These are phyloP conservation scores for Pocillopora verrucosa DNA, from an alignment of 64 coral and sea anemone species.

Conservation along the genomic window DNA sequence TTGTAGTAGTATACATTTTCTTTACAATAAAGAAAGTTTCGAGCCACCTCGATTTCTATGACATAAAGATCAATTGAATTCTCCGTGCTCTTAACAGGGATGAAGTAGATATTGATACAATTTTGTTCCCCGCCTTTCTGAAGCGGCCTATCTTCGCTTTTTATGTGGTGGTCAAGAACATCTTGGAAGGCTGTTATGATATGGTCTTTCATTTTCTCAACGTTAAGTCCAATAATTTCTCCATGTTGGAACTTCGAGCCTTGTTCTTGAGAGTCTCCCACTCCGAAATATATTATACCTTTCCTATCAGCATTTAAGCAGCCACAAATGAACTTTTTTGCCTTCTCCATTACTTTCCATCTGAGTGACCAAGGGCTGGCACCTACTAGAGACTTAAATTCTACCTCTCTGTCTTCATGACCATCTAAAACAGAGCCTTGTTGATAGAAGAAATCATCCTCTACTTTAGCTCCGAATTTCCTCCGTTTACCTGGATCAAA, in stretches of 20 bases:
- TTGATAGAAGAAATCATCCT: not conserved
- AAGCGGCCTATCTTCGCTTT: constrained; percentile 33
- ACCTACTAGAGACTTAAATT: constrained; percentile 21
- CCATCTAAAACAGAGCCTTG: constrained; percentile 34
- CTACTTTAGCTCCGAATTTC: not conserved
- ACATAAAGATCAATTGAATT: not conserved
- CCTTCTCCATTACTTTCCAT: constrained; percentile 60
- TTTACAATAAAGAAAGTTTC: no score
- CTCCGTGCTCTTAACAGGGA: constrained; percentile 3
- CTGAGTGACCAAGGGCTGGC: not conserved
- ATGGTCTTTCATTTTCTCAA: constrained; percentile 30
- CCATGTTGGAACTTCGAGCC: constrained; percentile 26
- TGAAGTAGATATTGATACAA: constrained; percentile 8
- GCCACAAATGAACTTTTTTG: constrained; percentile 51
- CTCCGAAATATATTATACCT: constrained; percentile 47
- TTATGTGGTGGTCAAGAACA: constrained; percentile 41
- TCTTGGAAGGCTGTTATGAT: constrained; percentile 33
- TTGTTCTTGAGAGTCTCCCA: constrained; percentile 45
- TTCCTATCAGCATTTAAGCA: constrained; percentile 38
- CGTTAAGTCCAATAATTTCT: constrained; percentile 42
- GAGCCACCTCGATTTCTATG: constrained; percentile 37
- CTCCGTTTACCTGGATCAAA: constrained; percentile 13
- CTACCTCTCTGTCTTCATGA: constrained; percentile 36
- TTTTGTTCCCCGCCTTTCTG: constrained; percentile 57
- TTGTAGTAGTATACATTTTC: no score